Base-by-base conservation (phyloP, 2,888 invertebrate genomes). In the Andrena minutula region DNA sequence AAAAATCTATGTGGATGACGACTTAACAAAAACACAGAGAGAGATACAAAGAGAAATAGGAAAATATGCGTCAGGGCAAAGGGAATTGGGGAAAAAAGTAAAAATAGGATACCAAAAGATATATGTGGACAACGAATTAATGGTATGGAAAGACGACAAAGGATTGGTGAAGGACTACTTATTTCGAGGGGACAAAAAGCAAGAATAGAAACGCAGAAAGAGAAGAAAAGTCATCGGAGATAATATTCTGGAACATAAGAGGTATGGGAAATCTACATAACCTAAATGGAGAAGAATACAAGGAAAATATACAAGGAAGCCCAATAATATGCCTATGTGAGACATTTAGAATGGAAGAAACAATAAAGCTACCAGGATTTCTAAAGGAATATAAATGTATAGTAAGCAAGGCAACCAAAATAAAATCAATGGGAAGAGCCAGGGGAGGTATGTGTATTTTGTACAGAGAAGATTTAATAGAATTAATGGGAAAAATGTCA, bases 391-490 rank as follows among this genome's bases (percentile, higher is more conserved):
- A 51, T 51, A 20, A 2, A 20, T 51, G 20, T n/a, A 69, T 30
- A 30, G 30, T 30, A 30, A 16, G 20, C 6, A 16, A 51, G 2
- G 51, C 6, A 51, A 7, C 20, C 7, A 51, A 20, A 51, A 20
- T n/a, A 51, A 51, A 51, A 20, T 51, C 51, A 16, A 16, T 51
- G 20, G n/a, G 20, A 51, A 51, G 51, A 51, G 51, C 51, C 20
- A 51, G n/a, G 0, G 7, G 51, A 7, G 20, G 20, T 7, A n/a
- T 51, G 16, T 51, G 51, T 20, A 51, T 51, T 51, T 0, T 20
- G 51, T 51, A 51, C n/a, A 51, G 20, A 51, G 51, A 51, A 51
- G 51, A n/a, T 16, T 51, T 51, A 51, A 51, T 51, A 51, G 49
- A 49, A 49, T n/a, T 4, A n/a, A 5, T n/a, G 7, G 7, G n/a